Conservation (phyloP, 2,888 invertebrate species). For the Bellardia pandia region DNA sequence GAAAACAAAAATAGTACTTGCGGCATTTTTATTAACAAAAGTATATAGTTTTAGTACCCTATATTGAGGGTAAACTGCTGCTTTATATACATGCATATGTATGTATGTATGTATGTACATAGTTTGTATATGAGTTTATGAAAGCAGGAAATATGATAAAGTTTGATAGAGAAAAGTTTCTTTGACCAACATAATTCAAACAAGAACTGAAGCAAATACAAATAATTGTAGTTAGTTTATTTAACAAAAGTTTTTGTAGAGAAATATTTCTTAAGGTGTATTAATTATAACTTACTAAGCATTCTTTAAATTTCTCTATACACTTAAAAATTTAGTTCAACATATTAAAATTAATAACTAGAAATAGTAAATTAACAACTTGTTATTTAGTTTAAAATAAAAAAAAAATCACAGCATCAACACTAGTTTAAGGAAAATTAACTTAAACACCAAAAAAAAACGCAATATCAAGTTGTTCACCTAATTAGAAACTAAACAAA, state of each 20-base stretch:
- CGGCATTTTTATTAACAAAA: conserved; percentile 34
- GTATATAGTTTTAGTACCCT: not conserved
- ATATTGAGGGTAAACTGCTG: not conserved
- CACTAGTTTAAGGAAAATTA: too few species aligned
- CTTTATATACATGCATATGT: too few species aligned
- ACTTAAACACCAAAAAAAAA: too few species aligned
- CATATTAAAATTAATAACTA: too few species aligned
- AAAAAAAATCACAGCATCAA: too few species aligned
- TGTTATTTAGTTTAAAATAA: too few species aligned
- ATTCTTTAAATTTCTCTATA: not conserved
- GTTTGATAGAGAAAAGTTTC: not conserved
- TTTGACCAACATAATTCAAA: not conserved
- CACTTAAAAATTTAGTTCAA: too few species aligned
- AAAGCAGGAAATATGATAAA: conserved; percentile 38
- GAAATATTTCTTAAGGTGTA: conserved; percentile 3
- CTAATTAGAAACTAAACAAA: too few species aligned
- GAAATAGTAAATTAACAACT: too few species aligned
- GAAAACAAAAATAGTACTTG: not conserved
- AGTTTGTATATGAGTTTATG: not conserved
- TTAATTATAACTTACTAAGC: conserved; percentile 1
- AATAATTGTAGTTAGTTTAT: not conserved
- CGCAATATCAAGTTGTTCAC: too few species aligned
- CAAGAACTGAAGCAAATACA: conserved; percentile 21
- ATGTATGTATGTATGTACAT: too few species aligned
- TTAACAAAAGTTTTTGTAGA: not conserved